phyloP scores from a whole-genome alignment of 1,140 invertebrate genomes.

The Ylistrum balloti region DNA sequence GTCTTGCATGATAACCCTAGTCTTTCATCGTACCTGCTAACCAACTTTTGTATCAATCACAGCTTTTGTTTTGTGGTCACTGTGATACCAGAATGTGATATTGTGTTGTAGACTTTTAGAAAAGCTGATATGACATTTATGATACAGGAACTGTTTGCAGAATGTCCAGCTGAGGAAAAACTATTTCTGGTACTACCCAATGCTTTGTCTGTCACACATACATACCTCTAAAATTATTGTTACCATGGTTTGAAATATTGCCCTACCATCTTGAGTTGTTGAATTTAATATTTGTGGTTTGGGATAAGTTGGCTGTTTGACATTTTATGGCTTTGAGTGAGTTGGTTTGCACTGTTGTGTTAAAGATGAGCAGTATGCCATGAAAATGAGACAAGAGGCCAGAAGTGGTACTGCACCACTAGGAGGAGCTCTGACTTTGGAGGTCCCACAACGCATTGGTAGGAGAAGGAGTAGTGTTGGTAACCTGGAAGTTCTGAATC shows the following conservation, averaged over 20 bases:
- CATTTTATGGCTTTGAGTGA: no score
- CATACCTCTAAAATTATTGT: neutral
- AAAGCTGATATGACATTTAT: no score
- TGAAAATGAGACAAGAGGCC: conserved; percentile 12
- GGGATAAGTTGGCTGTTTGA: no score
- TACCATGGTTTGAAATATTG: no score
- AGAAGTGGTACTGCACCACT: neutral
- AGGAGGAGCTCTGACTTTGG: neutral
- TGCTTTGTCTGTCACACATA: neutral
- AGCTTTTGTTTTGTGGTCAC: no score
- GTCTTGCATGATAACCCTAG: no score
- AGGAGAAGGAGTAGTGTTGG: neutral
- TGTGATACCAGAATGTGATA: no score
- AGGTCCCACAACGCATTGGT: neutral
- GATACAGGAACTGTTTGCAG: no score
- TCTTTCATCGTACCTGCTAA: no score
- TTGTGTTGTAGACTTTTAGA: no score
- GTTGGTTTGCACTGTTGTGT: conserved; percentile 6
- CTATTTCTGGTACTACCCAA: neutral
- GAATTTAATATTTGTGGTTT: neutral
- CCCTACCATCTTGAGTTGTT: neutral
- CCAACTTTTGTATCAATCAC: no score
- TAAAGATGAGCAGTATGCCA: neutral
- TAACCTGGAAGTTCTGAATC: neutral
- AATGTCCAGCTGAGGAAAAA: no score